phyloP scores from a whole-genome alignment of 30 jellyfish, hydroid and myxozoan genomes.

The Mastigias papua region DNA sequence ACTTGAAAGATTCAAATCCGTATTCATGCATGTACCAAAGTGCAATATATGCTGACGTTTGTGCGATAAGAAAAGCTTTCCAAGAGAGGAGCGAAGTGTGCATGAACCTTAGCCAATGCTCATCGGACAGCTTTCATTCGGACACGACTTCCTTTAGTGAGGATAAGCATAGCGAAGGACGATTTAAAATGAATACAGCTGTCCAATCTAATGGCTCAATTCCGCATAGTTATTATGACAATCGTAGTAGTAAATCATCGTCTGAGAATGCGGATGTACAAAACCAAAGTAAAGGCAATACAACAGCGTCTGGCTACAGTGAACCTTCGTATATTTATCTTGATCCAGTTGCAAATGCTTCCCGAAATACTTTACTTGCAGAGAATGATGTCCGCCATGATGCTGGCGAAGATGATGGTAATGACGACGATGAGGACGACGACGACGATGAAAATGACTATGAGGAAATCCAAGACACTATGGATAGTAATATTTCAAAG shows the following conservation, averaged over 20 bases:
- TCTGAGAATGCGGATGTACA: neutral
- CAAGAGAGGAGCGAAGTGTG: neutral
- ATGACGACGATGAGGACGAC: neutral
- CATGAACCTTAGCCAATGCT: slow-evolving; percentile 17
- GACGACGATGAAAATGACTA: slow-evolving; percentile 27
- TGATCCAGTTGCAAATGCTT: neutral
- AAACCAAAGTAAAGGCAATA: neutral
- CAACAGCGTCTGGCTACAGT: neutral
- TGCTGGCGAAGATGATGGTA: slow-evolving; percentile 3
- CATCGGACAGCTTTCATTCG: slow-evolving; percentile 54
- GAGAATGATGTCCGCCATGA: neutral
- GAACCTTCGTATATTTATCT: neutral
- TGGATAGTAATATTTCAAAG: slow-evolving; percentile 16
- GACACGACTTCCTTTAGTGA: slow-evolving; percentile 34
- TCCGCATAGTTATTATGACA: neutral
- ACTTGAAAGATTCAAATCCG: slow-evolving; percentile 47
- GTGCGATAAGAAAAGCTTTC: slow-evolving; percentile 42
- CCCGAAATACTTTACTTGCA: neutral
- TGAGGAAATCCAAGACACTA: slow-evolving; percentile 6
- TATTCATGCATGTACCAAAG: slow-evolving; percentile 48
- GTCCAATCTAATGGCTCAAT: slow-evolving; percentile 14
- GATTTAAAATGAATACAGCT: slow-evolving; percentile 8
- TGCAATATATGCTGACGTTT: slow-evolving; percentile 48
- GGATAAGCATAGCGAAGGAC: slow-evolving; percentile 28
- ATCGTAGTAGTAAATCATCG: neutral